Conservation (phyloP, 2,113 vertebrate genomes). For the Elephantulus edwardii region DNA sequence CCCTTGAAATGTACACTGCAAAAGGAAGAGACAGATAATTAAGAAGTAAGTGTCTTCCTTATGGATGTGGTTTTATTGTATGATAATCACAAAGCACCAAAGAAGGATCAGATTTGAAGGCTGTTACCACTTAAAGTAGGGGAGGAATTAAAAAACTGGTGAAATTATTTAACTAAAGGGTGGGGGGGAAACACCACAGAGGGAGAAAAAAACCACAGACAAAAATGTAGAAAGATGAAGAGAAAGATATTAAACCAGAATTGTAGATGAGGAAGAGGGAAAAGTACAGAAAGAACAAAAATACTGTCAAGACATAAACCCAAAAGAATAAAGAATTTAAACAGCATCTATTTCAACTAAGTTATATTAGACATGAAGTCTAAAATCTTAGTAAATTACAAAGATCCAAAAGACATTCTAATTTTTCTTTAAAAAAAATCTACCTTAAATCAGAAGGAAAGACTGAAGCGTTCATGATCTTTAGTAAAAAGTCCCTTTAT, state of each 20-base stretch:
- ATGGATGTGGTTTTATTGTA: neutral
- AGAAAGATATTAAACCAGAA: neutral
- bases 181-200: neutral
- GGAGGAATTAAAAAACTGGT: neutral
- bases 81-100: neutral
- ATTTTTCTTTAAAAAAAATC: neutral
- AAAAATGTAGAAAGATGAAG: neutral
- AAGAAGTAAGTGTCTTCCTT: neutral
- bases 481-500: neutral
- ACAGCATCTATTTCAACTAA: neutral
- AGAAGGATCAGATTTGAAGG: neutral
- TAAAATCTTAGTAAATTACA: neutral
- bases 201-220: neutral
- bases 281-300: neutral
- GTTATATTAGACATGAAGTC: neutral
- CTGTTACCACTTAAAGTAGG: neutral
- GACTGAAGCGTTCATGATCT: constrained; percentile 30
- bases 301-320: neutral
- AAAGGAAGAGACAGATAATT: neutral
- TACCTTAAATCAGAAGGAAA: constrained; percentile 24
- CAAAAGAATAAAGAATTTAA: neutral
- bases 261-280: neutral
- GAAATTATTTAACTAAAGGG: neutral
- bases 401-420: constrained; percentile 8
- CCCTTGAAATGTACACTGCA: neutral